Evolutionary conservation across 2,797 vertebrate species (phyloP).

Genomic region (Bovichtus variegatus): DNA sequence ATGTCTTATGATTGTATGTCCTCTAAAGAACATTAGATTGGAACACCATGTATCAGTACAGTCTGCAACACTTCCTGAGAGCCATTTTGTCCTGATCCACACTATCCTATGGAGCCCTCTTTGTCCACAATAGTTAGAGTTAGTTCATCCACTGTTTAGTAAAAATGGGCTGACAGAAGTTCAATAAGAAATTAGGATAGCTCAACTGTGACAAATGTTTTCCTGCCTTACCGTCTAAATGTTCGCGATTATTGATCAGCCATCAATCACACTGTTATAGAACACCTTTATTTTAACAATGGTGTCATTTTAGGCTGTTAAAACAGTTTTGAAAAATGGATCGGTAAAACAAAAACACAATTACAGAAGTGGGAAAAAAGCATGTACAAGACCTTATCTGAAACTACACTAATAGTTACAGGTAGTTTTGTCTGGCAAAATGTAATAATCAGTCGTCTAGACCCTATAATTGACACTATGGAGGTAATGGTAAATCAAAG

Average conservation of each 20-base stretch:
- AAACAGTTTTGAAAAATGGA: not conserved
- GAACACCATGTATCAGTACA: constrained; percentile 72
- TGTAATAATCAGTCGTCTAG: not conserved
- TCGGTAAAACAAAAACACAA: not conserved
- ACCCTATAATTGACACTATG: not conserved
- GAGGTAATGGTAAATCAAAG: not conserved
- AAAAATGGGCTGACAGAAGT: not conserved
- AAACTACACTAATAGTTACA: not conserved
- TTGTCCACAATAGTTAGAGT: constrained; percentile 27
- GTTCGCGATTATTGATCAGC: not conserved
- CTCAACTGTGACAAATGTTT: constrained; percentile 12
- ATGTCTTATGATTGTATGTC: constrained; percentile 35
- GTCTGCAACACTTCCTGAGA: constrained; percentile 43
- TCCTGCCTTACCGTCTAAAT: not conserved
- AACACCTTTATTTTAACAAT: not conserved
- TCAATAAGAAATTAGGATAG: constrained; percentile 4
- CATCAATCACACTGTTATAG: not conserved
- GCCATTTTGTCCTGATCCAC: constrained; percentile 65
- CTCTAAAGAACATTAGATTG: constrained; percentile 41
- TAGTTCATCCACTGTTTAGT: constrained; percentile 9
- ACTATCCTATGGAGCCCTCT: constrained; percentile 11
- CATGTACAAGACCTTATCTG: not conserved
- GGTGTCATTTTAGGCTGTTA: not conserved
- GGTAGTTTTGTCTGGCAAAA: not conserved
- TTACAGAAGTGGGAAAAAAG: not conserved